Percentiles rank a stretch among this genome's conserved stretches.
Conservation (phyloP, 2,888 invertebrate genomes). For the Chymomyza fuscimana region DNA sequence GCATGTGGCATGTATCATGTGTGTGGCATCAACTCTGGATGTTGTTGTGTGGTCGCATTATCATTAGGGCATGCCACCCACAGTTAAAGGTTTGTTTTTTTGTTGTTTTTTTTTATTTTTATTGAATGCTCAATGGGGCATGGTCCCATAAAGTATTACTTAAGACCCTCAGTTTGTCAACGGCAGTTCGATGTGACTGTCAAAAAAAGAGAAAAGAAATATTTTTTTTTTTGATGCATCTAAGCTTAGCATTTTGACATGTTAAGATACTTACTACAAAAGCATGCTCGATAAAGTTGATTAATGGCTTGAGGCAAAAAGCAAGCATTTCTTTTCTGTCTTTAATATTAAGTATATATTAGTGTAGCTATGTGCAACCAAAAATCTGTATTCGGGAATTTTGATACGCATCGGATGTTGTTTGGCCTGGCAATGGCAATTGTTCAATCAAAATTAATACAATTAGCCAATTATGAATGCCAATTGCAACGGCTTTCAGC, state of each 20-base stretch:
- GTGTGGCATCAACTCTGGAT: neutral
- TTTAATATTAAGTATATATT: neutral
- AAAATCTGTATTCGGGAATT: neutral
- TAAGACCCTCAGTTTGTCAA: conserved; percentile 9
- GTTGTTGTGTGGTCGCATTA: conserved; percentile 7
- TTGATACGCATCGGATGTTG: conserved; percentile 47
- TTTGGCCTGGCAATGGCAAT: conserved; percentile 36
- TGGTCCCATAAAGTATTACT: neutral
- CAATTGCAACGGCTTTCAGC: conserved; percentile 46
- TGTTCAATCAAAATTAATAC: conserved; percentile 46
- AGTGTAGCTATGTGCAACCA: neutral
- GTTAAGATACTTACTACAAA: conserved; percentile 41
- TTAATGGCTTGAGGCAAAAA: neutral
- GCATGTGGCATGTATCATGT: neutral
- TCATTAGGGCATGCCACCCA: conserved; percentile 7
- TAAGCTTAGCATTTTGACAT: conserved; percentile 5
- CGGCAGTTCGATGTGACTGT: neutral
- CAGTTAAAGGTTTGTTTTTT: conserved; percentile 3
- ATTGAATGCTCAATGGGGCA: neutral
- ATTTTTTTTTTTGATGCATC: neutral
- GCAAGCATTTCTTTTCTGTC: neutral
- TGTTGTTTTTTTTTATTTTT: neutral
- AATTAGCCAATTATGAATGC: conserved; percentile 70
- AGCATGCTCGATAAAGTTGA: neutral
- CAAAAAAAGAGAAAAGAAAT: neutral